A percentile compares a stretch with the other conserved stretches of the same genome.
phyloP scores from a whole-genome alignment of 2,113 vertebrate genomes.

The Crotophaga sulcirostris region DNA sequence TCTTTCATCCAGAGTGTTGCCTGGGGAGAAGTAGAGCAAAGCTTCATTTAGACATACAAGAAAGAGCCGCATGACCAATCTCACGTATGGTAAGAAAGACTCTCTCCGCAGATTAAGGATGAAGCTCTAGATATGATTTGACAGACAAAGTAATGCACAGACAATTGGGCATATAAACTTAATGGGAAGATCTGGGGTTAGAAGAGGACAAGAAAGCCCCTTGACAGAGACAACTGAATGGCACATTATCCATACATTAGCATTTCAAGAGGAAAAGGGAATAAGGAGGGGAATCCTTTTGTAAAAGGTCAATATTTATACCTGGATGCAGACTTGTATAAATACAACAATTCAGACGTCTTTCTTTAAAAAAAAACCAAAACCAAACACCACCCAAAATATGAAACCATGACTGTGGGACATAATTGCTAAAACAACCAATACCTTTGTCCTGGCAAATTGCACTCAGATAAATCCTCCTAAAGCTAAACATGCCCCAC shows the following conservation, averaged over 20 bases:
- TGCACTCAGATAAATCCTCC: constrained; percentile 70
- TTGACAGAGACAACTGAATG: not conserved
- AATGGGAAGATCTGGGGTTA: constrained; percentile 55
- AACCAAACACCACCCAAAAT: not conserved
- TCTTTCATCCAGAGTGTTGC: constrained; percentile 9
- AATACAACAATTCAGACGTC: not conserved
- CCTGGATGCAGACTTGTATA: constrained; percentile 22
- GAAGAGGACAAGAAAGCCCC: constrained; percentile 47
- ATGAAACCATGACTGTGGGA: not conserved
- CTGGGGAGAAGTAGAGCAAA: constrained; percentile 41
- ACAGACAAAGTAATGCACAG: constrained; percentile 53
- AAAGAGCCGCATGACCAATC: constrained; percentile 5
- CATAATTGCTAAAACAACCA: constrained; percentile 15
- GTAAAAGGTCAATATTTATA: constrained; percentile 29
- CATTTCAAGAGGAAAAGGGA: constrained; percentile 53
- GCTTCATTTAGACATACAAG: constrained; percentile 19
- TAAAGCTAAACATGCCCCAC: constrained; percentile 67
- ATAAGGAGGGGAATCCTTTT: constrained; percentile 22
- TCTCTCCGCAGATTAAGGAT: constrained; percentile 14
- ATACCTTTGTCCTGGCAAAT: constrained; percentile 49
- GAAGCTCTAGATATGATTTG: constrained; percentile 38
- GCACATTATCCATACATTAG: constrained; percentile 35
- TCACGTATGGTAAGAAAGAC: not conserved
- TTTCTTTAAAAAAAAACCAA: not conserved
- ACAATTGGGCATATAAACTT: constrained; percentile 47